Percentiles rank a stretch among this genome's conserved stretches.
Conservation (phyloP, 2,113 vertebrate species). For the Himantopus leucocephalus region DNA sequence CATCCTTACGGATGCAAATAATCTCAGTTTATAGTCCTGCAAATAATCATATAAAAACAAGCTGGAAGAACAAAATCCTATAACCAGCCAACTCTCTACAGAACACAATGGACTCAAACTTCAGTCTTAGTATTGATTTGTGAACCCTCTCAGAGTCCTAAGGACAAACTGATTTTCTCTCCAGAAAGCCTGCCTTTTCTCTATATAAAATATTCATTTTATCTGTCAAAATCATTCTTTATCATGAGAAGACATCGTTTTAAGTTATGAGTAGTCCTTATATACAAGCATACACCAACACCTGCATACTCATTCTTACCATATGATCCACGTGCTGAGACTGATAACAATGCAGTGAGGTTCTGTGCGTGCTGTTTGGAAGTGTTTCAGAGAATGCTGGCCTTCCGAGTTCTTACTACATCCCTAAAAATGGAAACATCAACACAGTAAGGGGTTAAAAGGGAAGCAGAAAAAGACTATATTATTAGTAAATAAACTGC, state of each 20-base stretch:
- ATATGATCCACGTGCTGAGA: constrained; percentile 91
- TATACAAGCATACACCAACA: fast-evolving
- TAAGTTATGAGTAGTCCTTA: neutral
- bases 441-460: neutral
- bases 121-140: neutral
- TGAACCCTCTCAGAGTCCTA: neutral
- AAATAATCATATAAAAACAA: neutral
- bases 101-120: neutral
- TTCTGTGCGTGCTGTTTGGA: constrained; percentile 80
- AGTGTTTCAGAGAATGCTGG: constrained; percentile 90
- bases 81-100: neutral
- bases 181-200: neutral
- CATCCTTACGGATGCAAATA: neutral
- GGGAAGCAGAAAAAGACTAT: neutral
- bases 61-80: neutral
- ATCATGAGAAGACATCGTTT: neutral
- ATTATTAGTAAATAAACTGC: neutral
- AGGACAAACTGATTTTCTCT: neutral
- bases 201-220: neutral
- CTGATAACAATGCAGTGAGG: constrained; percentile 91
- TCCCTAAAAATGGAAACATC: constrained; percentile 71
- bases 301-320: constrained; percentile 76
- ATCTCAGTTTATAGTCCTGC: neutral
- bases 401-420: constrained; percentile 87
- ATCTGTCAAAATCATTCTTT: neutral